phyloP scores from a whole-genome alignment of 2,888 invertebrate genomes.

The Pollenia amentaria region DNA sequence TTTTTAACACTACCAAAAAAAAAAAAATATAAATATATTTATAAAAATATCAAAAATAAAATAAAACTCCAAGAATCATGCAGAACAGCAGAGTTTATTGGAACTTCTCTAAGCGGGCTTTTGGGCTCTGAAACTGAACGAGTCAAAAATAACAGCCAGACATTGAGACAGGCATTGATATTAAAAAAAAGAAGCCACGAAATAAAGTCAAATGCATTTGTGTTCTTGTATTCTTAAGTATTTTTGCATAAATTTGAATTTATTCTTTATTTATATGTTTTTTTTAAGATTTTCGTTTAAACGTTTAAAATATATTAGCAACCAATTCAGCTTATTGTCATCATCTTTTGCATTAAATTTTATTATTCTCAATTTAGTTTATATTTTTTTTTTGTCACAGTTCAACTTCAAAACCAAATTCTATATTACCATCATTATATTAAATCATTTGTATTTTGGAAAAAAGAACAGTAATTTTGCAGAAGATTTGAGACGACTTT shows the following conservation, averaged over 20 bases:
- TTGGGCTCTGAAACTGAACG: constrained; percentile 1
- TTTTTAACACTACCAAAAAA: constrained; percentile 62
- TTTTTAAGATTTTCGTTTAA: constrained; percentile 31
- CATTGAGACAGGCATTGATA: constrained; percentile 24
- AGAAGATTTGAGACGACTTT: neutral
- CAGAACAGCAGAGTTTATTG: constrained; percentile 36
- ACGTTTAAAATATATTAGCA: constrained; percentile 62
- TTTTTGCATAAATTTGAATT: constrained; percentile 74
- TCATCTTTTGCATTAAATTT: constrained; percentile 63
- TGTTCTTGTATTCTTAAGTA: constrained; percentile 45
- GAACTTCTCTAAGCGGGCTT: constrained; percentile 31
- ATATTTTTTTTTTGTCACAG: constrained; percentile 20
- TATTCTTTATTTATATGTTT: constrained; percentile 8
- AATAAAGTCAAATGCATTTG: constrained; percentile 63
- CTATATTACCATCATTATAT: constrained; percentile 64
- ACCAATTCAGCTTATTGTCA: constrained; percentile 65
- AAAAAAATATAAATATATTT: constrained; percentile 36
- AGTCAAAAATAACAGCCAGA: constrained; percentile 8
- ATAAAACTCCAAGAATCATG: constrained; percentile 57
- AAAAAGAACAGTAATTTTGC: neutral
- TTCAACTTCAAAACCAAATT: constrained; percentile 62
- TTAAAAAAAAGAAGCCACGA: constrained; percentile 55
- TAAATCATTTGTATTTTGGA: constrained; percentile 54
- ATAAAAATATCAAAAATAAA: constrained; percentile 13
- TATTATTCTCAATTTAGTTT: constrained; percentile 28